phyloP scores from a whole-genome alignment of 2,797 vertebrate genomes.

The Mormyrops attenuatus region DNA sequence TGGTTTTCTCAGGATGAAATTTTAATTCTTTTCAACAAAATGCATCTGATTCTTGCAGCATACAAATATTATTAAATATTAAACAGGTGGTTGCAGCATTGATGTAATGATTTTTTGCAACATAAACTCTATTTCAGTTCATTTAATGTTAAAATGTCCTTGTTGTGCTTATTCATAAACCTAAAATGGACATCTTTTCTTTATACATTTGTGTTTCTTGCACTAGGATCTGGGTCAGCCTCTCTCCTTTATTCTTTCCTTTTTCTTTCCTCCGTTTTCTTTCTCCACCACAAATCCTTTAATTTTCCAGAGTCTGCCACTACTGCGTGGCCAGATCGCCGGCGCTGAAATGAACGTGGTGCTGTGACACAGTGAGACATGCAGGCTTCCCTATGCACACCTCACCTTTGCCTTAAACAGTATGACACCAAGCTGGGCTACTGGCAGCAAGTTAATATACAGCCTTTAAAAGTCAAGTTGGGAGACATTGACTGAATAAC shows the following conservation, averaged over 20 bases:
- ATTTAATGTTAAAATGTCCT: not conserved
- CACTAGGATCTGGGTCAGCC: not conserved
- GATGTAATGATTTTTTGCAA: not conserved
- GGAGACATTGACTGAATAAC: not conserved
- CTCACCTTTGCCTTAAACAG: not conserved
- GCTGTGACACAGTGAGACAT: not conserved
- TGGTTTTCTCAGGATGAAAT: too few species aligned
- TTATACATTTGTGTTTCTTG: not conserved
- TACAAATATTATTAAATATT: too few species aligned
- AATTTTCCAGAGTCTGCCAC: not conserved
- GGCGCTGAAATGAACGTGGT: not conserved
- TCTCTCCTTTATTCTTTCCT: not conserved
- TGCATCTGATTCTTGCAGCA: too few species aligned
- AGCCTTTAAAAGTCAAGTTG: not conserved
- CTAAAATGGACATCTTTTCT: not conserved
- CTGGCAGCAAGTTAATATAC: not conserved
- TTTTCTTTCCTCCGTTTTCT: not conserved
- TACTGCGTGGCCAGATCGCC: not conserved
- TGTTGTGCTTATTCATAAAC: not conserved
- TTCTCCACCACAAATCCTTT: not conserved
- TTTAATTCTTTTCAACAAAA: too few species aligned
- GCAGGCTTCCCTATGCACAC: not conserved
- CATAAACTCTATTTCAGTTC: not conserved
- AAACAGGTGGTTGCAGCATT: not conserved
- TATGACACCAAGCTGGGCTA: not conserved